Evolutionary conservation across 2,113 vertebrate genomes (phyloP).

Genomic region (Eubucco bourcierii): DNA sequence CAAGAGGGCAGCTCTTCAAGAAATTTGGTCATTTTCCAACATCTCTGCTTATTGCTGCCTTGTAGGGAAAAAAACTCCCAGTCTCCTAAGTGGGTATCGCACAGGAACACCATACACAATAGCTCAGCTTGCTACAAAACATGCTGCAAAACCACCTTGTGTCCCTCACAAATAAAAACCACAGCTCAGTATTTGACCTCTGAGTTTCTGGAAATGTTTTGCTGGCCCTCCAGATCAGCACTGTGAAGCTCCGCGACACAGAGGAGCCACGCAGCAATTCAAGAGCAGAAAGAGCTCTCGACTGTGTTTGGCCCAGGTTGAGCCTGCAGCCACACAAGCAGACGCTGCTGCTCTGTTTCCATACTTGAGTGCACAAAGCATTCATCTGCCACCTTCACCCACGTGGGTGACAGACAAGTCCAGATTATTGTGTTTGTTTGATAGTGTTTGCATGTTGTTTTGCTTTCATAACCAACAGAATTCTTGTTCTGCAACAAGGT

Average conservation of each 20-base stretch:
- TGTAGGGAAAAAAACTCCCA: neutral
- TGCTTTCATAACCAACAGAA: neutral
- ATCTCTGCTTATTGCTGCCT: neutral
- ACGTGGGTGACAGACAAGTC: neutral
- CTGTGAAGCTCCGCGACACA: neutral
- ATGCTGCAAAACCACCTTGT: neutral
- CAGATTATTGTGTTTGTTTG: neutral
- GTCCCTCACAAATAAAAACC: neutral
- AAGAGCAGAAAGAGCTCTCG: neutral
- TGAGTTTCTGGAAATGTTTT: neutral
- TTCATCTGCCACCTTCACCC: neutral
- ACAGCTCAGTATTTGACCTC: neutral
- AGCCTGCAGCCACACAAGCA: neutral
- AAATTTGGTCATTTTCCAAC: neutral
- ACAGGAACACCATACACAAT: neutral
- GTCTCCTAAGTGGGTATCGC: neutral
- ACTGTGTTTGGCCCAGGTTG: neutral
- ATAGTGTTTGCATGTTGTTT: rapidly evolving
- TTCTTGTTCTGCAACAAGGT: neutral
- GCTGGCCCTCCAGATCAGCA: neutral
- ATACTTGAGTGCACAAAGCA: neutral
- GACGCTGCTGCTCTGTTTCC: neutral
- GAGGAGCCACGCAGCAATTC: neutral
- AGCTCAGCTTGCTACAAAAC: neutral
- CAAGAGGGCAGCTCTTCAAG: neutral